phyloP scores from a whole-genome alignment of 2,888 invertebrate genomes.

The Tinea trinotella region DNA sequence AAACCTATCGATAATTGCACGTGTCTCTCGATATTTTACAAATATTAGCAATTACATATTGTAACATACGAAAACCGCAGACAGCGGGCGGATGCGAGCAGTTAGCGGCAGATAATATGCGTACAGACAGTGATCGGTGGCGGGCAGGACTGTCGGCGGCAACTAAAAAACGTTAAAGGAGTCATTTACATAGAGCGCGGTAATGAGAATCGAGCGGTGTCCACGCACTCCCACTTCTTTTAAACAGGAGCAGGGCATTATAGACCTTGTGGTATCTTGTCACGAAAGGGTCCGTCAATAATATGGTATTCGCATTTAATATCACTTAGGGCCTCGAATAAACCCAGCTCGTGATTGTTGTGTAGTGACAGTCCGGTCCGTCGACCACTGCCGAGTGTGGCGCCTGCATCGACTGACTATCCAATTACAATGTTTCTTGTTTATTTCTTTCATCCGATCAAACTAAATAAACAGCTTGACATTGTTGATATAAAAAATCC shows the following conservation, averaged over 20 bases:
- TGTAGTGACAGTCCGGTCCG: constrained; percentile 7
- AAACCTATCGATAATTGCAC: neutral
- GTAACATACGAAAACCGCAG: constrained; percentile 48
- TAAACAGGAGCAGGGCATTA: constrained; percentile 21
- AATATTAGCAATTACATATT: constrained; percentile 65
- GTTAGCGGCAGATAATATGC: constrained; percentile 63
- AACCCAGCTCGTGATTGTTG: neutral
- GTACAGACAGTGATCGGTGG: constrained; percentile 50
- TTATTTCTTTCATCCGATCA: neutral
- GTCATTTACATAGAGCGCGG: constrained; percentile 60
- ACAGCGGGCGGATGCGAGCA: constrained; percentile 51
- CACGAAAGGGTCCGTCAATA: neutral
- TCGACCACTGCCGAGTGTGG: neutral
- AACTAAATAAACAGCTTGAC: neutral
- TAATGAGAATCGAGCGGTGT: constrained; percentile 28
- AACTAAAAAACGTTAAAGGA: constrained; percentile 53
- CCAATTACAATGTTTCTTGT: constrained; percentile 17
- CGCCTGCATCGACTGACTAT: constrained; percentile 12
- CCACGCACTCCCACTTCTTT: constrained; percentile 29
- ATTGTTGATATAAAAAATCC: neutral
- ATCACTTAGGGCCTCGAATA: neutral
- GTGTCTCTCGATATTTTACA: constrained; percentile 30
- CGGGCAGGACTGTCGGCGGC: constrained; percentile 36
- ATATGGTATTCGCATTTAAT: constrained; percentile 2
- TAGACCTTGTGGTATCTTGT: neutral